phyloP scores from a whole-genome alignment of 2,113 vertebrate species.

The Chionomys nivalis region DNA sequence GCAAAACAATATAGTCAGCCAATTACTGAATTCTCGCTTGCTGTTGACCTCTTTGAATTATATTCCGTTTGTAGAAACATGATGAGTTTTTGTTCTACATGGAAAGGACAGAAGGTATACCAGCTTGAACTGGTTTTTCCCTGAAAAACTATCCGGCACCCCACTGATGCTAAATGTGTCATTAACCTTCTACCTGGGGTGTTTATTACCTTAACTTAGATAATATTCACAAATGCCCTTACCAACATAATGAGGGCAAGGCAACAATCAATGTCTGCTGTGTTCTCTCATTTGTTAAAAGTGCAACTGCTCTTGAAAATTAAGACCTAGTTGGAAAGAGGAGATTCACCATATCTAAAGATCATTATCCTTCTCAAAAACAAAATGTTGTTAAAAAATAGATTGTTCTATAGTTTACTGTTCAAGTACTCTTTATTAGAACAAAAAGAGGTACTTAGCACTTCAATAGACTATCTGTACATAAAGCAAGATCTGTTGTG shows the following conservation, averaged over 20 bases:
- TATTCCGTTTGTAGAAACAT: slow-evolving; percentile 70
- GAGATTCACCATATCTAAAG: neutral
- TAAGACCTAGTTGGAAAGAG: slow-evolving; percentile 66
- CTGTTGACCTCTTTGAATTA: slow-evolving; percentile 68
- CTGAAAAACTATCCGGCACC: slow-evolving; percentile 70
- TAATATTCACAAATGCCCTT: slow-evolving; percentile 76
- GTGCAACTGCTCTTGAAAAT: slow-evolving; percentile 78
- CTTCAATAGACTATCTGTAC: neutral
- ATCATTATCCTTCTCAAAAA: neutral
- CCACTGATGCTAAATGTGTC: slow-evolving; percentile 77
- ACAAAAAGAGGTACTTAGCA: neutral
- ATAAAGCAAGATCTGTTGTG: neutral
- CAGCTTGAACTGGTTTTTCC: slow-evolving; percentile 71
- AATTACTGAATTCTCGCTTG: slow-evolving; percentile 60
- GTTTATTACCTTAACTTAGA: slow-evolving; percentile 79
- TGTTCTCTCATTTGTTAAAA: slow-evolving; percentile 79
- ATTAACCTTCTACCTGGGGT: slow-evolving; percentile 83
- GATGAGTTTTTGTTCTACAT: slow-evolving; percentile 59
- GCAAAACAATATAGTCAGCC: slow-evolving; percentile 66
- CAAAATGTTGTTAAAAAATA: neutral
- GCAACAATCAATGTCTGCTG: slow-evolving; percentile 83
- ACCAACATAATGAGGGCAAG: slow-evolving; percentile 83
- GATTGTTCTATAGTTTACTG: neutral
- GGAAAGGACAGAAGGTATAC: slow-evolving; percentile 54
- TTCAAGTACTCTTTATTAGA: neutral